Evolutionary conservation across 2,888 invertebrate species (phyloP).

Genomic region (Ochropleura leucogaster): DNA sequence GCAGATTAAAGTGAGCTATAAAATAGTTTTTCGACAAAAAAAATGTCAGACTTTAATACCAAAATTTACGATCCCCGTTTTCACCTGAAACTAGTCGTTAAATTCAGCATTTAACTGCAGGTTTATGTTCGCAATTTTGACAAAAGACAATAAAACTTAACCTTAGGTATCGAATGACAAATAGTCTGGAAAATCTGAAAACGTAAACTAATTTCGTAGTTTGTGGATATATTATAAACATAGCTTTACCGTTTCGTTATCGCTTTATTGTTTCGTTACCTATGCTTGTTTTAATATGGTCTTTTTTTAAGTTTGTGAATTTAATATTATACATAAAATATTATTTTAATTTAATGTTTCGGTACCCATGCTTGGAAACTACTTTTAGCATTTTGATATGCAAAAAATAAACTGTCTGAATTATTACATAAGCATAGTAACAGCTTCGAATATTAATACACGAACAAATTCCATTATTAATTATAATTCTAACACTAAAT

Average conservation of each 20-base stretch:
- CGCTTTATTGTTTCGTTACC: no score
- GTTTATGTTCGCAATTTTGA: slow-evolving; percentile 53
- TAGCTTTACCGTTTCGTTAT: no score
- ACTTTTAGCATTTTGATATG: neutral
- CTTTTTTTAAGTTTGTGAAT: no score
- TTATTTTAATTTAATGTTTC: no score
- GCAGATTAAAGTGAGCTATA: slow-evolving; percentile 23
- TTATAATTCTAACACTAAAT: slow-evolving; percentile 44
- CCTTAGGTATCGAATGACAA: slow-evolving; percentile 37
- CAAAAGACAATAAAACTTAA: slow-evolving; percentile 48
- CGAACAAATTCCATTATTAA: slow-evolving; percentile 30
- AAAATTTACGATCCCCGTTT: slow-evolving; percentile 50
- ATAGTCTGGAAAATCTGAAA: slow-evolving; percentile 21
- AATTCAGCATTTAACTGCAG: slow-evolving; percentile 51
- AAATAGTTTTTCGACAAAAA: slow-evolving; percentile 36
- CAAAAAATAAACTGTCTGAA: slow-evolving; percentile 9
- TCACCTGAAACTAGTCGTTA: slow-evolving; percentile 57
- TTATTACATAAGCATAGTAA: slow-evolving; percentile 2
- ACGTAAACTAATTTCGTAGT: neutral
- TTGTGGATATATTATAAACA: neutral
- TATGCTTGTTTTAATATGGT: neutral
- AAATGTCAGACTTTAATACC: slow-evolving; percentile 45
- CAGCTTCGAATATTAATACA: slow-evolving; percentile 19
- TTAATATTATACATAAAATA: no score
- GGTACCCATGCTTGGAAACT: no score